Base-by-base conservation (phyloP, 2,888 invertebrate genomes). In the Dynastes maya region DNA sequence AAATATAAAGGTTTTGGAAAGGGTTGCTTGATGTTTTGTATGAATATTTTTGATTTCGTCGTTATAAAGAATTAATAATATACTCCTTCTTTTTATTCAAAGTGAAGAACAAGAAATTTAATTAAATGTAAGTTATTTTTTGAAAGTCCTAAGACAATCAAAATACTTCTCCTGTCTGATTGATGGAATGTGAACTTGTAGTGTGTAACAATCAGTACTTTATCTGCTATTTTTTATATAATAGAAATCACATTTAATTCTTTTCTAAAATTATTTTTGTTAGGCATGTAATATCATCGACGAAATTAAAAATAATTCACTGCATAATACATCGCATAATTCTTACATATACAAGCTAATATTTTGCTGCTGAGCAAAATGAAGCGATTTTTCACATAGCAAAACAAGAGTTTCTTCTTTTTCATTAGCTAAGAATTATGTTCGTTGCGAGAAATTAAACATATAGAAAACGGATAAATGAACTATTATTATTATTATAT, bases 381-480 rank as follows among this genome's bases (percentile, higher is more conserved):
- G 51, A 68, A 68, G 68, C 68, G 51, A 51, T 27, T 68, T 27
- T 63, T 77, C 68, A 68, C 77, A 68, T 67, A 68, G 61, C 64
- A 51, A 78, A 71, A 78, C 64, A 65, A 76, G 40, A 70, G 53
- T 37, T 77, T 68, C 63, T 75, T 27, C 27, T 84, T 85, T 85
- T 86, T 85, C 83, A 83, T 61, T 72, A 80, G 79, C 79, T 80
- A 80, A 77, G 82, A 83, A 83, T 84, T 58, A 55, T 55, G 16
- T 87, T 87, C 86, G 87, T 87, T 87, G 87, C 86, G 84, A 86
- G 86, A 84, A 84, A 86, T 71, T 63, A 78, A 78, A 78, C 61
- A 61, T 70, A 58, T 78, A 63, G 58, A 77, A 70, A 58, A 78
- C 64, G 58, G 51, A 70, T 78, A 58, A 78, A 72, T 72, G 72